Conservation (phyloP, 1,140 invertebrate species). For the Brachionus koreanus region DNA sequence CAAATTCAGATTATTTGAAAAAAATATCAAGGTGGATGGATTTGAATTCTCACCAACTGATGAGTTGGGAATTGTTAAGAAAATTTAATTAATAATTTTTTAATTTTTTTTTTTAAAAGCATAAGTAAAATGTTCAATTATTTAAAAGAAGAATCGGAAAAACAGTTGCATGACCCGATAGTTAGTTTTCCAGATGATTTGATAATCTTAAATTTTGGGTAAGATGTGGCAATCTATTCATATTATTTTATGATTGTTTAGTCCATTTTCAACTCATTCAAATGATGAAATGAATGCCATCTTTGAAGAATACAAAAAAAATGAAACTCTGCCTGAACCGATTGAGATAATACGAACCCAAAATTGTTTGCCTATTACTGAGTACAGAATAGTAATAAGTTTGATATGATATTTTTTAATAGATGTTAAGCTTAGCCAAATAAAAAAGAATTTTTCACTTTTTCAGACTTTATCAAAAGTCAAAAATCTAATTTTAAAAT, state of each 20-base stretch:
- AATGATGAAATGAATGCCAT: background rate
- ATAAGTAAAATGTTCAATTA: background rate
- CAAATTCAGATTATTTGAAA: background rate
- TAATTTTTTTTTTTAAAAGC: background rate
- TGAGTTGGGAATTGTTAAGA: background rate
- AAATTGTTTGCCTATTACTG: constrained; percentile 1
- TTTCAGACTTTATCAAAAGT: no score
- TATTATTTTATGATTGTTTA: background rate
- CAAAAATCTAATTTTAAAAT: no score
- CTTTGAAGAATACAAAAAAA: background rate
- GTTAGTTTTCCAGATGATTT: background rate
- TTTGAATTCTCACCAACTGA: background rate
- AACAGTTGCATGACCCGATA: background rate
- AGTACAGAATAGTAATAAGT: background rate
- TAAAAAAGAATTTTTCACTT: no score
- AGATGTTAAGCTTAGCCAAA: background rate
- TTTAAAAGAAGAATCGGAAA: background rate
- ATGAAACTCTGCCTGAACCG: background rate
- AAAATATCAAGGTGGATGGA: background rate
- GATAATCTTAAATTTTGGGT: constrained; percentile 8
- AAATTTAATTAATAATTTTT: background rate
- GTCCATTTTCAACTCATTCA: background rate
- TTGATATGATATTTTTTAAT: background rate
- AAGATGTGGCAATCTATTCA: background rate
- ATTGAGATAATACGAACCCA: background rate